Evolutionary conservation across 2,888 invertebrate genomes (phyloP), one percentile per base, ranked within the genome.

Genomic region (Hoplodrina blanda): DNA sequence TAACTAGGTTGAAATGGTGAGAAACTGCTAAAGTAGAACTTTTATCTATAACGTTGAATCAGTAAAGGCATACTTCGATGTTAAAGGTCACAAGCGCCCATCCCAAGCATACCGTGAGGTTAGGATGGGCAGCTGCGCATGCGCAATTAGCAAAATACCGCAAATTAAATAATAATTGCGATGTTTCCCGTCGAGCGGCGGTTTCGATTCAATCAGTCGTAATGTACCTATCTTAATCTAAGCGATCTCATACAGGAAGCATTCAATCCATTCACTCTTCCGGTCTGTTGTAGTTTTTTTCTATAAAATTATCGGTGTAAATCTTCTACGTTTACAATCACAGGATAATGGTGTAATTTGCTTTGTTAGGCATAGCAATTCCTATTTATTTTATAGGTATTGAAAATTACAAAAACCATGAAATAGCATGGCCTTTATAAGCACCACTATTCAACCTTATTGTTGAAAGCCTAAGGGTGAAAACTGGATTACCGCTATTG

Each of bases 301-400:
- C 65, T 70, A 79, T 75, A 53, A 76, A 71, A 71, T 74, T 69
- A 71, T 78, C 70, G 10, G 30, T 74, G 62, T 65, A 55, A 70
- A 78, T 77, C 66, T 80, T 68, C 20, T 71, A 76, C 56, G 30
- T 57, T 49, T 68, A 73, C 70, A 80, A 80, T 76, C 13, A 41
- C 80, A 77, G 74, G 81, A 80, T 74, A 73, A 72, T 69, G 37
- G 33, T 20, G 57, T 63, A 80, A 80, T 80, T 79, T 79, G 76
- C 62, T 79, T 67, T 78, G 74, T 62, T 67, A 70, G 13, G 15
- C 41, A 49, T 50, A 25, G 56, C 30, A 62, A 62, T 67, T 60
- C 61, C 53, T 62, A 33, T 69, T 52, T 44, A 30, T 19, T 15
- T 53, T 56, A 30, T 11, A 15, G 44, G 17, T 5, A 46, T 19